Conservation (phyloP, 2,113 vertebrate genomes). For the Microtus pennsylvanicus region DNA sequence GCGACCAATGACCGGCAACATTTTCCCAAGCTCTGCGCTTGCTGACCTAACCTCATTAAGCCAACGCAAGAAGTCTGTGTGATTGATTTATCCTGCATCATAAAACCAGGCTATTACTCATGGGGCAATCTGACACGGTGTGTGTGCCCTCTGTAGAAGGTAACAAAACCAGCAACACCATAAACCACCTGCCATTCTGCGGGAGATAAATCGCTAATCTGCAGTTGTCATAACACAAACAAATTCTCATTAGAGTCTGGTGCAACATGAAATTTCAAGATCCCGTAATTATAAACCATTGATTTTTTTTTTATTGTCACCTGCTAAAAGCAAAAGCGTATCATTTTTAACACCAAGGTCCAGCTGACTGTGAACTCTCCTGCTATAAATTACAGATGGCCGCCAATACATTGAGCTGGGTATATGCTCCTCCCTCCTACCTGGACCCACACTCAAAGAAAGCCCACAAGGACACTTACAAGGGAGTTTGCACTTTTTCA, state of each 20-base stretch:
- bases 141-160: constrained; percentile 74
- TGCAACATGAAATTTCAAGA: constrained; percentile 56
- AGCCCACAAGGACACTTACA: not conserved
- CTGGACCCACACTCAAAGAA: not conserved
- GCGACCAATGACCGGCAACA: constrained; percentile 46
- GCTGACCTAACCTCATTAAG: constrained; percentile 76
- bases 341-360: constrained; percentile 64
- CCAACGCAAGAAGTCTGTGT: constrained; percentile 61
- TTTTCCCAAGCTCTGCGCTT: constrained; percentile 63
- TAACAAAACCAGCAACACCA: constrained; percentile 75
- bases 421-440: not conserved
- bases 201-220: constrained; percentile 80
- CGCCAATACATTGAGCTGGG: not conserved
- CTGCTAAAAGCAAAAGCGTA: constrained; percentile 77
- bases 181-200: constrained; percentile 65
- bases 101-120: constrained; percentile 85
- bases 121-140: constrained; percentile 59
- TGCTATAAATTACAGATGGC: constrained; percentile 32
- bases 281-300: constrained; percentile 64
- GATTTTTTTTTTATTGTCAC: constrained; percentile 74
- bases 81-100: constrained; percentile 82
- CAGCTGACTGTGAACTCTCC: not conserved
- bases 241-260: constrained; percentile 59
- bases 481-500: not conserved
- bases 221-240: constrained; percentile 59